These are phyloP conservation scores for Lasioglossum baleicum DNA, from an alignment of 1,140 invertebrate species.

Conservation along the genomic window DNA sequence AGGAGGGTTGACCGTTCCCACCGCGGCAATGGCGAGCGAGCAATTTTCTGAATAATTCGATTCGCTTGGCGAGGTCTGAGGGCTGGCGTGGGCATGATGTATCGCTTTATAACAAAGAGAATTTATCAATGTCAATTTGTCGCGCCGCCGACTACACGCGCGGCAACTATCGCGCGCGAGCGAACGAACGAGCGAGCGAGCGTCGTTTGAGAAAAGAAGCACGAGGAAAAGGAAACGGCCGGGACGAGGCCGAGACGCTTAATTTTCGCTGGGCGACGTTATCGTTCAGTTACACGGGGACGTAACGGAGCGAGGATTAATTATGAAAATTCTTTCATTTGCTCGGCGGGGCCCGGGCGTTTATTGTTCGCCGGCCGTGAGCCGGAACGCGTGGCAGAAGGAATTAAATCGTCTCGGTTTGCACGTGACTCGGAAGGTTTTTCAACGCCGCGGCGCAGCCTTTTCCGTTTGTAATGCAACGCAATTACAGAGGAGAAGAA, in stretches of 20 bases:
- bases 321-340: conserved; percentile 40
- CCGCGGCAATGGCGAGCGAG: not conserved
- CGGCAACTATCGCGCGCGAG: not conserved
- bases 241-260: conserved; percentile 9
- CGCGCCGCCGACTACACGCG: not conserved
- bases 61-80: conserved; percentile 31
- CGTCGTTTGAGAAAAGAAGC: no score
- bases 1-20: not conserved
- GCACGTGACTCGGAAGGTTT: conserved; percentile 3
- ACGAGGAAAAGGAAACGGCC: conserved; percentile 8
- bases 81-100: conserved; percentile 49
- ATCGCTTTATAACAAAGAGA: conserved; percentile 64
- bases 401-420: conserved; percentile 3
- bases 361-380: conserved; percentile 9
- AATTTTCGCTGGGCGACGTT: conserved; percentile 41
- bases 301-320: conserved; percentile 52
- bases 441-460: not conserved
- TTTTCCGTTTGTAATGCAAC: conserved; percentile 9
- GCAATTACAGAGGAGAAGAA: conserved; percentile 1
- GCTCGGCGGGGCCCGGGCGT: conserved; percentile 11
- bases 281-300: conserved; percentile 38
- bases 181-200: not conserved
- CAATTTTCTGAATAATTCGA: conserved; percentile 60
- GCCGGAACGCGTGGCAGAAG: conserved; percentile 1
- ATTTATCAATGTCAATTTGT: conserved; percentile 68